These are phyloP conservation scores for Neoseiulus cucumeris DNA, from an alignment of 1,140 invertebrate species.

Conservation along the genomic window DNA sequence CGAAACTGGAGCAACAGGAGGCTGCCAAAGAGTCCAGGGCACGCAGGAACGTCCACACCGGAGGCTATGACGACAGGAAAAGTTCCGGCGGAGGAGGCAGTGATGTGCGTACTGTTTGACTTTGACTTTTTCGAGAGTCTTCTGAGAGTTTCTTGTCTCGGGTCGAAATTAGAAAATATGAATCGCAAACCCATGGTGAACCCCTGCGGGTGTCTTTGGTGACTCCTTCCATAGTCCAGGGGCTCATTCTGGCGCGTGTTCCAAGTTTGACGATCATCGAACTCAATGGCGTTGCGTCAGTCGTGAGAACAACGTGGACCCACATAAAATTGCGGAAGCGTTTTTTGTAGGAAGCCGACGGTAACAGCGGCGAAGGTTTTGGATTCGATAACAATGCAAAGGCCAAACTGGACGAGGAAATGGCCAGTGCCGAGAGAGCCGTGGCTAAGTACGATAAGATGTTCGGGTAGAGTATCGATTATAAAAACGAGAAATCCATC, in stretches of 20 bases:
- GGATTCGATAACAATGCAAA: background rate
- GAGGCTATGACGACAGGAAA: too few species aligned
- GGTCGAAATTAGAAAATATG: too few species aligned
- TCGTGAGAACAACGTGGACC: too few species aligned
- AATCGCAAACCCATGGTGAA: too few species aligned
- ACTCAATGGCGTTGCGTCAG: too few species aligned
- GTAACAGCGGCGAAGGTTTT: background rate
- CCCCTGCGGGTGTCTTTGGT: too few species aligned
- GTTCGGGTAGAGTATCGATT: background rate
- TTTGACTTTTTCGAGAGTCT: background rate
- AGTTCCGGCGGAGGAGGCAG: too few species aligned
- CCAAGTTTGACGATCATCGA: too few species aligned
- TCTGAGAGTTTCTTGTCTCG: background rate
- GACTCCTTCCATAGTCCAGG: too few species aligned
- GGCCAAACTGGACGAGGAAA: background rate
- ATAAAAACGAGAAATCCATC: too few species aligned
- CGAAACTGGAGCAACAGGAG: background rate
- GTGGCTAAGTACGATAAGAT: conserved; percentile 9
- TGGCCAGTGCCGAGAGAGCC: background rate
- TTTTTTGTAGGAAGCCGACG: background rate
- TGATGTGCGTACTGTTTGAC: too few species aligned
- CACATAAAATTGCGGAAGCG: background rate
- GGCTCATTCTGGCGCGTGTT: too few species aligned
- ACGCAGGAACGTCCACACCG: background rate
- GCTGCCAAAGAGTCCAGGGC: background rate